Percentiles rank a stretch among this genome's conserved stretches.
Evolutionary conservation across 1,140 invertebrate genomes (phyloP).

Genomic region (Drosophila burlai): DNA sequence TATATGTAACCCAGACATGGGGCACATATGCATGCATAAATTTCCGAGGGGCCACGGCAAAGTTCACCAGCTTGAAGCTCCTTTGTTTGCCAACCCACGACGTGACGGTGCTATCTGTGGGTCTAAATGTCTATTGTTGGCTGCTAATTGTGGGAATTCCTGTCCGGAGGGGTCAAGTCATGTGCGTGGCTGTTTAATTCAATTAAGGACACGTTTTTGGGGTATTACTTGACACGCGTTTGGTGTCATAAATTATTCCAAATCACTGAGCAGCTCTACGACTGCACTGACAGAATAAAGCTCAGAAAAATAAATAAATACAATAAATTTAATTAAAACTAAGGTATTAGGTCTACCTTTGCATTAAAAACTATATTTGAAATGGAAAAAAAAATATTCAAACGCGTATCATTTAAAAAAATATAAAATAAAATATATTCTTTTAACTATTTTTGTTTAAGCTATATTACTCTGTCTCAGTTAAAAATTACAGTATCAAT

Average conservation of each 20-base stretch:
- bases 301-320: not conserved
- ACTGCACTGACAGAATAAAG: not conserved
- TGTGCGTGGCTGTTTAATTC: constrained; percentile 49
- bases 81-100: constrained; percentile 33
- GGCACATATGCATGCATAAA: constrained; percentile 68
- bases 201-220: constrained; percentile 64
- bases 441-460: too few relatives aligned
- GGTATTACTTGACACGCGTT: constrained; percentile 45
- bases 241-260: constrained; percentile 39
- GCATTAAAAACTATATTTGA: not conserved
- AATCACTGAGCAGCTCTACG: constrained; percentile 25
- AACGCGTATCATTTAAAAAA: too few relatives aligned
- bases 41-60: constrained; percentile 52
- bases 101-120: constrained; percentile 49
- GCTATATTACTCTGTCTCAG: too few relatives aligned
- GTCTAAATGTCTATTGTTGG: constrained; percentile 55
- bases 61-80: constrained; percentile 43
- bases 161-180: constrained; percentile 46
- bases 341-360: not conserved
- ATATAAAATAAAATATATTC: too few relatives aligned
- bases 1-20: constrained; percentile 40
- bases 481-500: too few relatives aligned
- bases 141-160: constrained; percentile 65
- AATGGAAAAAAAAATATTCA: not conserved
- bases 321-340: not conserved